Evolutionary conservation across 2,797 vertebrate species (phyloP).

Genomic region (Pristis pectinata): DNA sequence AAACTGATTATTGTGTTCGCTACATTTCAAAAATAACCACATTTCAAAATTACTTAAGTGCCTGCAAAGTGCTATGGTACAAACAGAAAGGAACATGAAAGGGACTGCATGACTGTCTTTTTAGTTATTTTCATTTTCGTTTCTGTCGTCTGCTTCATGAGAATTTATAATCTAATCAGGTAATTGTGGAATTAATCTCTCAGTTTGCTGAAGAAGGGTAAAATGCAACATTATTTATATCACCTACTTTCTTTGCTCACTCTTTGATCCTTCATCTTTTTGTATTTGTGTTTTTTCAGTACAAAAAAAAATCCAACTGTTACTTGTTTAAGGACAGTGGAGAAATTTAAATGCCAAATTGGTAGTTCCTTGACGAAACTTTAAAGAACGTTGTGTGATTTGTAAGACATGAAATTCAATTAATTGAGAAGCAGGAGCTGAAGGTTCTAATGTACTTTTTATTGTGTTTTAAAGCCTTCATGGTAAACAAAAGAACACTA

Average conservation of each 20-base stretch:
- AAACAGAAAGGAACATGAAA: too few species aligned
- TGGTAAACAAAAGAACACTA: background rate
- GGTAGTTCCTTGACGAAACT: background rate
- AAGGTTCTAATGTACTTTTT: background rate
- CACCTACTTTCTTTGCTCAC: background rate
- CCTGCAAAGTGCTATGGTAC: too few species aligned
- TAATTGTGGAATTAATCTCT: background rate
- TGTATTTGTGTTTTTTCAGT: background rate
- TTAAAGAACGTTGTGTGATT: background rate
- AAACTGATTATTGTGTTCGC: too few species aligned
- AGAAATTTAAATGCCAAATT: background rate
- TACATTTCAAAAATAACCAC: too few species aligned
- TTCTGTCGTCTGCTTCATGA: background rate
- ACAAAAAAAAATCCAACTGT: background rate
- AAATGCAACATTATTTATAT: background rate
- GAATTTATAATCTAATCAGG: background rate
- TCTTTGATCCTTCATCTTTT: background rate
- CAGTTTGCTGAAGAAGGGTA: background rate
- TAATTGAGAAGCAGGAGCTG: background rate
- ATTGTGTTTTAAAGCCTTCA: background rate
- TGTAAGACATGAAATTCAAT: background rate
- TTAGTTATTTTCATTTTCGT: too few species aligned
- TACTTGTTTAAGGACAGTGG: background rate
- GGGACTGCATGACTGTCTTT: too few species aligned
- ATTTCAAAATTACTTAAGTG: too few species aligned